These are phyloP conservation scores for Calephelis nemesis DNA, from an alignment of 1,140 invertebrate genomes.

Conservation along the genomic window DNA sequence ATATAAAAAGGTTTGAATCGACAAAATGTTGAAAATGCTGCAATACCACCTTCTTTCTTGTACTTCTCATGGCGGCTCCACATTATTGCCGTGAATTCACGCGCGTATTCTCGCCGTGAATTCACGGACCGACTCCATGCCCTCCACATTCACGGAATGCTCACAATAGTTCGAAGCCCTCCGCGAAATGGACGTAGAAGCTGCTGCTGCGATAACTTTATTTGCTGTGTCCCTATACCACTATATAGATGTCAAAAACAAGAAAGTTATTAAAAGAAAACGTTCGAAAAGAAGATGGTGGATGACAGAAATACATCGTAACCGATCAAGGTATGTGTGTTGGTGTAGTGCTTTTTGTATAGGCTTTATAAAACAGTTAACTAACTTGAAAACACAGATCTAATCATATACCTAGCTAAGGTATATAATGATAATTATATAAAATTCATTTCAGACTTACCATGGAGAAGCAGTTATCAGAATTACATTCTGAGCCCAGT, in stretches of 20 bases:
- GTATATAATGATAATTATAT: too few relatives aligned
- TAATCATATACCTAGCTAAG: too few relatives aligned
- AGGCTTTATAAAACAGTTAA: background rate
- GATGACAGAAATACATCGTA: conserved; percentile 19
- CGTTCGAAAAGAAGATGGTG: too few relatives aligned
- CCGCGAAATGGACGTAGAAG: conserved; percentile 31
- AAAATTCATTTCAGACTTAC: too few relatives aligned
- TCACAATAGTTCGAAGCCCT: conserved; percentile 20
- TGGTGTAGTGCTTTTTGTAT: conserved; percentile 18
- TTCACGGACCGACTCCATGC: conserved; percentile 16
- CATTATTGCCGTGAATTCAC: conserved; percentile 8
- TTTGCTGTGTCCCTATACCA: conserved; percentile 29
- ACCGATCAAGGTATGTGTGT: conserved; percentile 19
- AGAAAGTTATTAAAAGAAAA: too few relatives aligned
- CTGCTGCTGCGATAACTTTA: conserved; percentile 29
- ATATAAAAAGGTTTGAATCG: too few relatives aligned
- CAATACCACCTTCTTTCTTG: too few relatives aligned
- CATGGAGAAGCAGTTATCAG: too few relatives aligned
- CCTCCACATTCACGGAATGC: conserved; percentile 15
- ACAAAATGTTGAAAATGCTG: too few relatives aligned
- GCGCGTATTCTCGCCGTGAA: conserved; percentile 13
- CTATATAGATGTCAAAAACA: conserved; percentile 22
- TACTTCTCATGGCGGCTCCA: background rate
- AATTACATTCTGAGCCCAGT: too few relatives aligned
- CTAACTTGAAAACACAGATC: conserved; percentile 2